phyloP scores from a whole-genome alignment of 2,797 vertebrate genomes.

The Enteromius paludinosus region DNA sequence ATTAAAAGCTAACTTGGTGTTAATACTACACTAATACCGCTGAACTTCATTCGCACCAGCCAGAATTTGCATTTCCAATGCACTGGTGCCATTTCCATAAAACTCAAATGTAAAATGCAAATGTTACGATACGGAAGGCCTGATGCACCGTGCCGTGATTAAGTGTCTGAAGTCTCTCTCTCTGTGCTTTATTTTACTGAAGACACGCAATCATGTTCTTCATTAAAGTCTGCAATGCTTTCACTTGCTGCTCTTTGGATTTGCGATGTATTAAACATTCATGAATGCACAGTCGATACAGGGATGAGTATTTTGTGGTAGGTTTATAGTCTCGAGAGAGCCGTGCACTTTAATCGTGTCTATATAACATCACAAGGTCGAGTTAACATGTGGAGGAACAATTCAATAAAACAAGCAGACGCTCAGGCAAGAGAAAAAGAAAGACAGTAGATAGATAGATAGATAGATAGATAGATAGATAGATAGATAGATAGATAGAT shows the following conservation, averaged over 20 bases:
- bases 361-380: not conserved
- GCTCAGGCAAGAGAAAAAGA: not conserved
- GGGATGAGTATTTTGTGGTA: not conserved
- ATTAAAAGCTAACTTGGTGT: conserved; percentile 25
- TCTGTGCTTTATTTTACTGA: not conserved
- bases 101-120: conserved; percentile 14
- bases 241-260: not conserved
- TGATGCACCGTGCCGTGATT: not conserved
- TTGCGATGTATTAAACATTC: not conserved
- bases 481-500: too few species aligned
- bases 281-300: not conserved
- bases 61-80: conserved; percentile 34
- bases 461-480: too few species aligned
- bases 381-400: not conserved
- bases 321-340: not conserved
- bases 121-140: not conserved
- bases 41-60: conserved; percentile 19
- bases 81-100: conserved; percentile 15
- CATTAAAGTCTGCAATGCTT: not conserved
- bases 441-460: not conserved
- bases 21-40: not conserved
- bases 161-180: not conserved
- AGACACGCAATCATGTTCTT: not conserved
- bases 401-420: not conserved
- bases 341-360: not conserved